phyloP scores from a whole-genome alignment of 2,888 invertebrate genomes.

The Coenonympha arcania region DNA sequence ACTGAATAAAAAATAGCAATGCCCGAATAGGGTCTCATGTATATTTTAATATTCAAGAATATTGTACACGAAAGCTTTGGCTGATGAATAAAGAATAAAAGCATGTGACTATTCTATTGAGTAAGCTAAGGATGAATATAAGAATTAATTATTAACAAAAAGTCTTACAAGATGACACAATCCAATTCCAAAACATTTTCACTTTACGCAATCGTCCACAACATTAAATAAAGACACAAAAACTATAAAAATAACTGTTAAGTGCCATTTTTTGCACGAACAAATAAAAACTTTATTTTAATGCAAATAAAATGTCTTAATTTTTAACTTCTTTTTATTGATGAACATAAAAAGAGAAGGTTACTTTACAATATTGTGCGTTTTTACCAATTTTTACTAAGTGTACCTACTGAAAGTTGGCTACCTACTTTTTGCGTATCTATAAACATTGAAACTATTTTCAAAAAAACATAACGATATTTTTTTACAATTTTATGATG shows the following conservation, averaged over 20 bases:
- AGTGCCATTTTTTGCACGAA: slow-evolving; percentile 10
- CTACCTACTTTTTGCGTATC: background rate
- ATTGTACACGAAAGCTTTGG: no score
- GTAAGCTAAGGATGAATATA: no score
- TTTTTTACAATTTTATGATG: background rate
- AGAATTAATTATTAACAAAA: background rate
- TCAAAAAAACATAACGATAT: background rate
- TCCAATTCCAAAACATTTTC: background rate
- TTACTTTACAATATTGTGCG: background rate
- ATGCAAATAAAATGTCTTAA: slow-evolving; percentile 17
- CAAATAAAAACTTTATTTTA: slow-evolving; percentile 9
- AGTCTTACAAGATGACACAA: background rate
- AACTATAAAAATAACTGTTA: slow-evolving; percentile 13
- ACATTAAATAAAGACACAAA: slow-evolving; percentile 11
- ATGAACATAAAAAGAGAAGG: slow-evolving; percentile 11
- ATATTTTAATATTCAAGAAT: no score
- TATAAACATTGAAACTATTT: no score
- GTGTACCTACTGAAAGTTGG: no score
- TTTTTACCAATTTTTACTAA: no score
- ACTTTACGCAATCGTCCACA: background rate
- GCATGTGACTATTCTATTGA: background rate
- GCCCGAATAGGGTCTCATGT: no score
- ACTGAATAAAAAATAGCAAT: no score
- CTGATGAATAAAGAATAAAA: no score
- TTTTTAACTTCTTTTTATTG: slow-evolving; percentile 14